Percentiles rank a stretch among this genome's conserved stretches.
These are phyloP conservation scores for Microtus oregoni DNA, from an alignment of 2,113 vertebrate species.

Conservation along the genomic window DNA sequence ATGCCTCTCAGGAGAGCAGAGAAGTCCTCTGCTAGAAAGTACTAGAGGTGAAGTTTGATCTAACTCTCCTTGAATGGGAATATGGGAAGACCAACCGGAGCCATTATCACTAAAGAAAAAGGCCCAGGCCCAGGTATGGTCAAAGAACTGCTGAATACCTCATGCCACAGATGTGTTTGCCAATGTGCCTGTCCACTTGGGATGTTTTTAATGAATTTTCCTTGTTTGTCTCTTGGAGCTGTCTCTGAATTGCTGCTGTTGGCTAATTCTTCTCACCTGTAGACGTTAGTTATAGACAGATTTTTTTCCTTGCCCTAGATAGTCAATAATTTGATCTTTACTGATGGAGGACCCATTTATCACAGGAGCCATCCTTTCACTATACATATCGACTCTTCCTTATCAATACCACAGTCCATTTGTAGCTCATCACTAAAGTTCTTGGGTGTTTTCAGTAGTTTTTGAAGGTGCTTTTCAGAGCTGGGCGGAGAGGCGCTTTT, in stretches of 20 bases:
- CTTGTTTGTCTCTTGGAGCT: conserved; percentile 32
- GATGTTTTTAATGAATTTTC: conserved; percentile 50
- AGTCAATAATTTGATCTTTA: conserved; percentile 82
- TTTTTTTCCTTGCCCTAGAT: conserved; percentile 57
- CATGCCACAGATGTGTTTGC: background rate
- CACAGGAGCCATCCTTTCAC: conserved; percentile 77
- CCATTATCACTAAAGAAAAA: background rate
- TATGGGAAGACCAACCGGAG: background rate
- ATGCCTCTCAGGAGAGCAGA: background rate
- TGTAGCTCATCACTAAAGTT: conserved; percentile 80
- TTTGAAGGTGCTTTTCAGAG: conserved; percentile 73
- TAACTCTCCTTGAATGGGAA: background rate
- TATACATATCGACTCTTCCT: conserved; percentile 78
- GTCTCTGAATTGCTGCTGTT: conserved; percentile 59
- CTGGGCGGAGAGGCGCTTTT: conserved; percentile 64
- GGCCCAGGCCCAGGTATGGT: background rate
- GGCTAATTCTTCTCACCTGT: conserved; percentile 76
- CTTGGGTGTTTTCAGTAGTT: conserved; percentile 74
- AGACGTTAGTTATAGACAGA: conserved; percentile 63
- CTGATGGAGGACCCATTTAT: conserved; percentile 78
- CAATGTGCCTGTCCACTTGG: background rate
- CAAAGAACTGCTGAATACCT: background rate
- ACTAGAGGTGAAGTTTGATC: background rate
- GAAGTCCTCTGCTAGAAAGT: background rate
- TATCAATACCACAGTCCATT: conserved; percentile 81